A percentile compares a stretch with the other conserved stretches of the same genome.
Conservation (phyloP, 2,797 vertebrate species). For the Chloroceryle amazona region DNA sequence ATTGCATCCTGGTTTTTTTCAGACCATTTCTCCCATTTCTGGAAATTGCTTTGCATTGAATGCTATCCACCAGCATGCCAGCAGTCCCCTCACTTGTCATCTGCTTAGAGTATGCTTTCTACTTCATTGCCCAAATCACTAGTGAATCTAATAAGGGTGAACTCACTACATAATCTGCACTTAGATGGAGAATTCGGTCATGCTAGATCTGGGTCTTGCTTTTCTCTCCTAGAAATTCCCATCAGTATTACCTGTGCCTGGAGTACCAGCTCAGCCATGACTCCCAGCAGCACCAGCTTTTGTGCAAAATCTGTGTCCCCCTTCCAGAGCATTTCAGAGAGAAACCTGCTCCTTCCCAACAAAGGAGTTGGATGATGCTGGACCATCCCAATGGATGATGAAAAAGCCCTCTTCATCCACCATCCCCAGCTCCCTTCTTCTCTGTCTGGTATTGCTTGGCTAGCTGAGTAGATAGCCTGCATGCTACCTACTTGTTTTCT, state of each 20-base stretch:
- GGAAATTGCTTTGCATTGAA: slow-evolving; percentile 8
- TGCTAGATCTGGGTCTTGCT: background rate
- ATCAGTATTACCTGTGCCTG: background rate
- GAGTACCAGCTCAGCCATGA: background rate
- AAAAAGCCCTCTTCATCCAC: background rate
- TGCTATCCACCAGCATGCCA: background rate
- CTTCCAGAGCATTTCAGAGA: background rate
- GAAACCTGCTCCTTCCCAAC: background rate
- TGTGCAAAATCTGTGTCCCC: background rate
- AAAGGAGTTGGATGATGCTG: background rate
- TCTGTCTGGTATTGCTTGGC: background rate
- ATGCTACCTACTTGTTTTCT: background rate
- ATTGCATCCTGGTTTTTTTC: background rate
- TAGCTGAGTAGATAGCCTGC: background rate
- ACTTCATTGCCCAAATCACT: slow-evolving; percentile 22
- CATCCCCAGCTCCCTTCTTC: background rate
- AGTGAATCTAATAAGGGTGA: background rate
- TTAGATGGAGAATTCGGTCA: background rate
- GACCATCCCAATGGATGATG: background rate
- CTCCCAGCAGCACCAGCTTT: background rate
- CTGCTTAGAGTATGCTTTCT: slow-evolving; percentile 27
- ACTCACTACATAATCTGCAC: background rate
- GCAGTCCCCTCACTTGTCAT: background rate
- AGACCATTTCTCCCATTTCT: slow-evolving; percentile 36
- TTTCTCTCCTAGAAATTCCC: background rate